Base-by-base conservation (phyloP, 1,140 invertebrate species). In the Drosophila rhopaloa region DNA sequence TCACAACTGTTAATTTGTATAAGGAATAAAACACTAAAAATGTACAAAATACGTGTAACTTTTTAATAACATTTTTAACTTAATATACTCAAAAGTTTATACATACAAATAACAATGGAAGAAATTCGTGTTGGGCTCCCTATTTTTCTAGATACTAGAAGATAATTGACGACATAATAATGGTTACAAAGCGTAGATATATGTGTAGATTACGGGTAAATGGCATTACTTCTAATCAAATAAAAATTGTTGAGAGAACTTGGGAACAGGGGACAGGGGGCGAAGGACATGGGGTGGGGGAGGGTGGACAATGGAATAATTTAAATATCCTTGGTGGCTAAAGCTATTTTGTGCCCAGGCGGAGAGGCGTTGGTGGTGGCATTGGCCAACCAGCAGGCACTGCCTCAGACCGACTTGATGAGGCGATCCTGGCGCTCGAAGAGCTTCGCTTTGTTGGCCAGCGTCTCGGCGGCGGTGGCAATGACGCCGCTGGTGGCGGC, bases 391-490 rank as follows among this genome's bases (percentile, higher is more conserved):
- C 74, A 62, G 48, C 35, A 57, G 50, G 50, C 50, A 46, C 73
- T 67, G 19, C 46, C 79, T 86, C 86, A 91, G 46, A 91, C 90
- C 48, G 90, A 91, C 62, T 92, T 92, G 43, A 92, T 92, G 35
- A 92, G 58, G 19, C 86, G 89, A 65, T 92, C 89, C 48, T 82
- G 85, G 9, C 76, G 76, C 62, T 92, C 91, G 44, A 88, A 92
- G 48, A 91, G 70, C 41, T 85, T 89, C 35, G 84, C 75, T 48
- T 89, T 90, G 40, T 75, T 90, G 4, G 85, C 72, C 76, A 84
- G 40, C 0, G 82, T 76, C 10, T 91, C 83, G 24, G 71, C 48
- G 29, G 80, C 74, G 8, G 72, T 77, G 60, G 77, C 76, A 29
- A 75, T 81, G 6, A 85, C 82, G 0, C 70, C 81, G 19, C 59